Evolutionary conservation across 2,113 vertebrate genomes (phyloP), one percentile per base, ranked within the genome.

Genomic region (Pithys albifrons): DNA sequence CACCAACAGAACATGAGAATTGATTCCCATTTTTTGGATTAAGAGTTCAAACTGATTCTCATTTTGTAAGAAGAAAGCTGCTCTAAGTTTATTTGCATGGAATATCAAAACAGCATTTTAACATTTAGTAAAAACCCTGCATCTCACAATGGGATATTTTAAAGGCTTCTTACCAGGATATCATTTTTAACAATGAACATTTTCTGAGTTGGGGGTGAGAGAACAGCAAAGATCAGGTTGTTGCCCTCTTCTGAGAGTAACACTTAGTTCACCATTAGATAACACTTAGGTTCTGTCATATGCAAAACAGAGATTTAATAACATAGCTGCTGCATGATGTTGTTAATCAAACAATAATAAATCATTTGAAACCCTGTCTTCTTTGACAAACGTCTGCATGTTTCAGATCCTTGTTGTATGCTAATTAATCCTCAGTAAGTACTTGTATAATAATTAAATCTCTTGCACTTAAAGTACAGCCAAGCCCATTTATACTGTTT

Each of bases 291-390:
- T 83, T 93, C 64, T 88, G 65, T n/a, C 77, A 64, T 43, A 81
- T 64, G 31, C 84, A 74, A 96, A 94, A 77, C 14, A 81, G 81
- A 85, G 67, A 73, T 96, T 79, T 89, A 87, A 82, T 91, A 37
- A 65, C 81, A 79, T 74, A 91, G 75, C 89, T 89, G 71, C 61
- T 51, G 71, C 59, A 49, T 83, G 76, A 72, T 92, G 72, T n/a
- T 94, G 79, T 94, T 96, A 96, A 77, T 83, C 78, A 90, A 95
- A 94, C 88, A 88, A 85, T 86, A 95, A 92, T 96, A 96, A 89
- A 95, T 88, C 91, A 88, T 85, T 67, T 91, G 80, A 88, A 97
- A 92, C 73, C 73, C 85, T 65, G 85, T 85, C 64, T 93, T 96
- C 83, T 88, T 92, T 94, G 91, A 96, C 92, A 89, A 83, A 93